Percentiles rank a stretch among this genome's conserved stretches.
These are phyloP conservation scores for western clawed frog (Xenopus tropicalis) DNA, from an alignment of 2,113 vertebrate species.

Conservation along the genomic window DNA sequence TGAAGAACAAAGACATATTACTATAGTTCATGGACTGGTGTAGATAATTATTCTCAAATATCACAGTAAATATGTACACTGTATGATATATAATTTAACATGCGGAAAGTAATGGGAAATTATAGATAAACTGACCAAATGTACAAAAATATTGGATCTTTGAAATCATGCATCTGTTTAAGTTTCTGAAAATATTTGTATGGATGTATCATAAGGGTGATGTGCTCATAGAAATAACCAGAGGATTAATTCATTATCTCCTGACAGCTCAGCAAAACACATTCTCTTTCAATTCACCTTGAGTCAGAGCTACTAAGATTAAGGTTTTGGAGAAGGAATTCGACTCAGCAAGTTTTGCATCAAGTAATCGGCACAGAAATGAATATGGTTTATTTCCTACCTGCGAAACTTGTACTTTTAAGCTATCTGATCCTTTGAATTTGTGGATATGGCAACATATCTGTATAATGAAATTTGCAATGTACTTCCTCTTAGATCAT, in stretches of 20 bases:
- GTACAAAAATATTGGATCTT: too few species aligned
- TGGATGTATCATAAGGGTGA: not conserved
- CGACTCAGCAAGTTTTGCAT: conserved; percentile 12
- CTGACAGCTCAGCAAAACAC: not conserved
- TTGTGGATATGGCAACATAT: not conserved
- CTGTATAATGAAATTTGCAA: not conserved
- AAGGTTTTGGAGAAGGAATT: conserved; percentile 14
- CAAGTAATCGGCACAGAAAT: not conserved
- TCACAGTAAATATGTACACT: too few species aligned
- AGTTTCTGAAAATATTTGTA: not conserved
- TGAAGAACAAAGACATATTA: too few species aligned
- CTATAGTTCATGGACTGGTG: too few species aligned
- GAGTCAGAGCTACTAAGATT: not conserved
- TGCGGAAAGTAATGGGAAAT: too few species aligned
- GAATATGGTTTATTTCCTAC: conserved; percentile 4
- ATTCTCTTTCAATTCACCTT: conserved; percentile 8
- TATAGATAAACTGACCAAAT: too few species aligned
- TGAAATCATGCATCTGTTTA: not conserved
- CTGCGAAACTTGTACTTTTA: conserved; percentile 1
- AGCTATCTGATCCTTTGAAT: not conserved
- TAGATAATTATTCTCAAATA: too few species aligned
- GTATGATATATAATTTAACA: too few species aligned
- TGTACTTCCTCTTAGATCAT: not conserved
- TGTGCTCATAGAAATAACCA: not conserved
- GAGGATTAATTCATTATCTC: not conserved